Conservation (phyloP, 2,888 invertebrate genomes). For the Digitonthophagus gazella region DNA sequence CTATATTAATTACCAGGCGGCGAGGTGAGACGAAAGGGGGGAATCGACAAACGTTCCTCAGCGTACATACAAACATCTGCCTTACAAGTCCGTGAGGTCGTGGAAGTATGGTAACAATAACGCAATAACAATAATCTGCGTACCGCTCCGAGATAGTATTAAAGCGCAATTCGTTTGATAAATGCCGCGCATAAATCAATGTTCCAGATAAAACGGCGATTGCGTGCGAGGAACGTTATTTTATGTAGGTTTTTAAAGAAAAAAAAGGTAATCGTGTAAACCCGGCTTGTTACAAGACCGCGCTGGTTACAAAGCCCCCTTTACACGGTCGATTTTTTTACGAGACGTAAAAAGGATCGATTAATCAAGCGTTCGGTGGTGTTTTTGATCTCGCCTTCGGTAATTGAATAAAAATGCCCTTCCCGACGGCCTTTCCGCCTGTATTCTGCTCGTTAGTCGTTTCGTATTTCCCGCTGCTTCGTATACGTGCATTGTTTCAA, state of each 20-base stretch:
- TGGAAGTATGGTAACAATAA: not conserved
- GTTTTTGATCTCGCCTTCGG: not conserved
- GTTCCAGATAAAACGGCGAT: not conserved
- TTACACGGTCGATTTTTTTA: not conserved
- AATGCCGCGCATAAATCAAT: not conserved
- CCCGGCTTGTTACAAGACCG: not conserved
- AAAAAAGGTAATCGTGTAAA: not conserved
- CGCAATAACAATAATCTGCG: not conserved
- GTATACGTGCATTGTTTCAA: slow-evolving; percentile 50
- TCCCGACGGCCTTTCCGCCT: not conserved
- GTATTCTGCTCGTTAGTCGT: slow-evolving; percentile 36
- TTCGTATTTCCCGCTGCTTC: slow-evolving; percentile 51
- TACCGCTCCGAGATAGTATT: not conserved
- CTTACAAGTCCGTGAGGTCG: not conserved
- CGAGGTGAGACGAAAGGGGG: not conserved
- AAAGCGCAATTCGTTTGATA: not conserved
- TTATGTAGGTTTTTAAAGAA: not conserved
- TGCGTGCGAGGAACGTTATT: not conserved
- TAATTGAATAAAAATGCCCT: not conserved
- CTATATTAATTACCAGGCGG: not conserved
- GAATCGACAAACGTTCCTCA: not conserved
- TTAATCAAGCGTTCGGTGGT: not conserved
- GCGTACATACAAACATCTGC: not conserved
- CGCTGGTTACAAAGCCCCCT: not conserved
- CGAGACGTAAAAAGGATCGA: not conserved